Base-by-base conservation (phyloP, 1,140 invertebrate species). In the Oscheius sp. region DNA sequence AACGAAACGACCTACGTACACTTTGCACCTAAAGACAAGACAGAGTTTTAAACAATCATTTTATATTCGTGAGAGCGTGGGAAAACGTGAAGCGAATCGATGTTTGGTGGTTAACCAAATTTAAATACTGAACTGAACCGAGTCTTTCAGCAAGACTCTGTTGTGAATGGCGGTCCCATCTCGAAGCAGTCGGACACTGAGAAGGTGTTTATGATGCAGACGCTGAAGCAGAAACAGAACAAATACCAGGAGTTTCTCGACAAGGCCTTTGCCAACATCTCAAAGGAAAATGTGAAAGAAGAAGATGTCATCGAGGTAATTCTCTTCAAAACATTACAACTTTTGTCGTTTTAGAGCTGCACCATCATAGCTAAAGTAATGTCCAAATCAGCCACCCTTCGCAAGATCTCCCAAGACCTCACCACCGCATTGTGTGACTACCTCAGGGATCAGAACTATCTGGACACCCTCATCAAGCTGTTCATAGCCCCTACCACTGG, bases 151-250 rank as follows among this genome's bases (percentile, higher is more conserved):
- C 82, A 83, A 78, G 80, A 82, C 62, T 81, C 80, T 26, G 73
- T 72, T 2, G 80, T 82, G 13, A 80, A 78, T 49, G 74, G 75
- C 18, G 77, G 74, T 18, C 78, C 80, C n/a, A 55, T 81, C 29
- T 72, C 82, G 32, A 82, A 84, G 42, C 78, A 83, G 42, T 83
- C 81, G 31, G 74, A 82, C 35, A 82, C 81, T 10, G 81, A 82
- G 62, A 82, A 82, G 62, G 81, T 83, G 32, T 36, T 78, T 35
- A 80, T 77, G 79, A 83, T 83, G 82, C 82, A 84, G 65, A 83
- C 81, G 13, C 35, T 83, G 13, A 83, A 83, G 42, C 83, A 83
- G 32, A 83, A 83, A 70, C 73, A 83, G n/a, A 77, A 79, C 59
- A 83, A 83, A 49, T 83, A 83, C 64, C 81, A 84, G 61, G 42